A percentile compares a stretch with the other conserved stretches of the same genome.
Evolutionary conservation across 2,888 invertebrate genomes (phyloP).

Genomic region (Lasioglossum leucozonium): DNA sequence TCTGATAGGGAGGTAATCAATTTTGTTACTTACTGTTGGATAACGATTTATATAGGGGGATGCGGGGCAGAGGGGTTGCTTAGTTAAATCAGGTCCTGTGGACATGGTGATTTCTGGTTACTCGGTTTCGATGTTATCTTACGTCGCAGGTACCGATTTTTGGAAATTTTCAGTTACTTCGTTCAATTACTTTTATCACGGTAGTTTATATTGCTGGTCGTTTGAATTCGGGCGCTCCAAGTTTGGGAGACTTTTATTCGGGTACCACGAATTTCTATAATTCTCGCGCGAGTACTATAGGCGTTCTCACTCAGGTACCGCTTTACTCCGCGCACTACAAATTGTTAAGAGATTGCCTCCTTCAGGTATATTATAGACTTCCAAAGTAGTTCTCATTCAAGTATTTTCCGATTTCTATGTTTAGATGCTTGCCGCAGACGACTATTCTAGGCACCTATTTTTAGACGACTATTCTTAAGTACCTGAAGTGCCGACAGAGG

Average conservation of each 20-base stretch:
- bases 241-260: background rate
- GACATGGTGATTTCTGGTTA: background rate
- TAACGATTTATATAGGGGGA: background rate
- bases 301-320: no score
- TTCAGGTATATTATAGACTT: no score
- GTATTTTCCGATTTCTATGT: no score
- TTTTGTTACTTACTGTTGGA: background rate
- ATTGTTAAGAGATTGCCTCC: no score
- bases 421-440: no score
- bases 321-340: no score
- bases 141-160: no score
- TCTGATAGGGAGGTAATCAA: background rate
- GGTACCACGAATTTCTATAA: background rate
- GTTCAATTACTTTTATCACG: background rate
- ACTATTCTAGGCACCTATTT: no score
- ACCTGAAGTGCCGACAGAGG: no score
- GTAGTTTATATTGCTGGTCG: background rate
- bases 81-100: background rate
- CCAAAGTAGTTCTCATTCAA: no score
- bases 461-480: no score
- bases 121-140: background rate
- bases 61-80: background rate
- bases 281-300: background rate
- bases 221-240: background rate
- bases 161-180: background rate